Evolutionary conservation across 2,113 vertebrate species (phyloP).

Genomic region (Scalopus aquaticus): DNA sequence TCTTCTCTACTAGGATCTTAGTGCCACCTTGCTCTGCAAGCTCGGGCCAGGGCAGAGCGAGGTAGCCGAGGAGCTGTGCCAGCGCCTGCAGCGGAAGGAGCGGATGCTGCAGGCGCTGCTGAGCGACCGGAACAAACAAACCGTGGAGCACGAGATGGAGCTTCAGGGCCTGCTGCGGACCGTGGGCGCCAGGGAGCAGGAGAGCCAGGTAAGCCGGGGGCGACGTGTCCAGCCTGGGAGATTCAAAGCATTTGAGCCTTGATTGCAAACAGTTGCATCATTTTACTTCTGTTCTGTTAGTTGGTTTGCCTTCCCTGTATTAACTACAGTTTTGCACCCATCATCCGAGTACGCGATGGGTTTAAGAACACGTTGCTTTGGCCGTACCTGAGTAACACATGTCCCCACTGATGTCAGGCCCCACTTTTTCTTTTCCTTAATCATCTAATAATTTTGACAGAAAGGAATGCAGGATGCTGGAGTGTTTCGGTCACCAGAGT

Average conservation of each 20-base stretch:
- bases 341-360: not conserved
- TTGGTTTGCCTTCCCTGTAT: not conserved
- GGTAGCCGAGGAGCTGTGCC: slow-evolving; percentile 88
- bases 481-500: not conserved
- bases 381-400: not conserved
- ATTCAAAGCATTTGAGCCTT: not conserved
- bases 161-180: slow-evolving; percentile 89
- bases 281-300: not conserved
- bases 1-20: slow-evolving; percentile 87
- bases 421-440: not conserved
- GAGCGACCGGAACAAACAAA: slow-evolving; percentile 83
- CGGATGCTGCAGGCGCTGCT: slow-evolving; percentile 93
- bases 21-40: slow-evolving; percentile 88
- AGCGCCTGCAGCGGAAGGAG: slow-evolving; percentile 92
- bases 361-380: not conserved
- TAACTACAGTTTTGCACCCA: not conserved
- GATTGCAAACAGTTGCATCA: not conserved
- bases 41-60: slow-evolving; percentile 84
- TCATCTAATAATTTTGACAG: slow-evolving; percentile 5
- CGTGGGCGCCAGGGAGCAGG: slow-evolving; percentile 87
- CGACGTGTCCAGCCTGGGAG: accelerated
- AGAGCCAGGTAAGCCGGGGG: slow-evolving; percentile 85
- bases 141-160: slow-evolving; percentile 89
- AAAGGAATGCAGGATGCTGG: not conserved
- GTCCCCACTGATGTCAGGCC: not conserved